Percentiles rank a stretch among this genome's conserved stretches.
phyloP scores from a whole-genome alignment of 2,888 invertebrate genomes.

The Cepaea hortensis region DNA sequence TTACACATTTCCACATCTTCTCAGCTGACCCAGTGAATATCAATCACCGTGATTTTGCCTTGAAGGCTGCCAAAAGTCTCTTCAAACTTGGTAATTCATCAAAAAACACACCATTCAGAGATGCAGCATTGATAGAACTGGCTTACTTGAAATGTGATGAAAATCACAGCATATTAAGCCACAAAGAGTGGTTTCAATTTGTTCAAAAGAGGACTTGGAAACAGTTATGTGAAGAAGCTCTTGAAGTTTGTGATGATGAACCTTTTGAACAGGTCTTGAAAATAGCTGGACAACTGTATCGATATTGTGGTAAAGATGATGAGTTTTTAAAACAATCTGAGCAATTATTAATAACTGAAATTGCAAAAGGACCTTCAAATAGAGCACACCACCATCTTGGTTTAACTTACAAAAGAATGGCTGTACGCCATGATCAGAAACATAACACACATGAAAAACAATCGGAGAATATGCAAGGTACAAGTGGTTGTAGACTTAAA shows the following conservation, averaged over 20 bases:
- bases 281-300: too few species aligned
- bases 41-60: not conserved
- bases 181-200: too few species aligned
- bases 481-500: not conserved
- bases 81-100: not conserved
- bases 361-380: not conserved
- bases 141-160: too few species aligned
- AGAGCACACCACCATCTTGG: conserved; percentile 22
- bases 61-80: not conserved
- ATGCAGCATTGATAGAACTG: too few species aligned
- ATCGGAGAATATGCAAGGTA: too few species aligned
- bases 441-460: not conserved
- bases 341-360: not conserved
- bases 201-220: too few species aligned
- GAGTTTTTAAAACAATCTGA: not conserved
- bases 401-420: conserved; percentile 11
- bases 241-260: too few species aligned
- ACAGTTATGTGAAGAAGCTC: too few species aligned
- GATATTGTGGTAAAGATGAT: not conserved
- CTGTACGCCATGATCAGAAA: not conserved
- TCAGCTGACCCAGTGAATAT: not conserved
- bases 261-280: too few species aligned
- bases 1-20: not conserved
- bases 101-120: not conserved
- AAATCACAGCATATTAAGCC: not conserved